Evolutionary conservation across 2,888 invertebrate genomes (phyloP), one percentile per base, ranked within the genome.

Genomic region (Acrobasis consociella): DNA sequence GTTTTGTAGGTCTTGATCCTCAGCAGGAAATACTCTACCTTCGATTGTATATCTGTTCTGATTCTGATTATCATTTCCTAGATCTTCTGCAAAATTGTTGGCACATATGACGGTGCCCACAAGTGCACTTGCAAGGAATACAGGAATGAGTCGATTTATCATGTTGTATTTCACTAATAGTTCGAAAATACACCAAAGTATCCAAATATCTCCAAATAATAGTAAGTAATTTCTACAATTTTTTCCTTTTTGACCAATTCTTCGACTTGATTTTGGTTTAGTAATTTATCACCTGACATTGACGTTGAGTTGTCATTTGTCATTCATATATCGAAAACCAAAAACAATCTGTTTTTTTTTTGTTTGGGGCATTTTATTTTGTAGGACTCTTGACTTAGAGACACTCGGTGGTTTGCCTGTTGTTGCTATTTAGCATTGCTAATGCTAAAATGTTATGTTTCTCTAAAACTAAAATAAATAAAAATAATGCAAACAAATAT

Each of bases 11-110:
- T 91, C 90, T 59, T 89, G 86, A 52, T 94, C 93, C 71, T 96
- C 96, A 38, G 96, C 94, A 0, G 96, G 94, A 83, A 95, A 96
- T 5, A 97, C 95, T 89, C 95, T 95, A 22, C 97, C 97, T 88
- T 97, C 97, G 55, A 97, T 96, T 46, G 94, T 93, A 79, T 96
- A 96, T 65, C 95, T 89, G 59, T 31, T 31, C 7, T 31, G 31
- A 31, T 31, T 31, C 31, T 31, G 31, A 31, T 31, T 31, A 31
- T 94, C 95, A 62, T 72, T 87, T 39, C 86, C 90, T 38, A 72
- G 69, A 50, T 93, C 93, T 67, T 93, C 93, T 61, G 72, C 69
- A 10, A 78, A 69, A 72, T 81, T 85, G 38, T 75, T 66, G 59
- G 82, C 82, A 69, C 84, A 75, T 37, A 78, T 67, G 9, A 75